phyloP scores from a whole-genome alignment of 2,888 invertebrate genomes.

The Omphaloscelis lunosa region DNA sequence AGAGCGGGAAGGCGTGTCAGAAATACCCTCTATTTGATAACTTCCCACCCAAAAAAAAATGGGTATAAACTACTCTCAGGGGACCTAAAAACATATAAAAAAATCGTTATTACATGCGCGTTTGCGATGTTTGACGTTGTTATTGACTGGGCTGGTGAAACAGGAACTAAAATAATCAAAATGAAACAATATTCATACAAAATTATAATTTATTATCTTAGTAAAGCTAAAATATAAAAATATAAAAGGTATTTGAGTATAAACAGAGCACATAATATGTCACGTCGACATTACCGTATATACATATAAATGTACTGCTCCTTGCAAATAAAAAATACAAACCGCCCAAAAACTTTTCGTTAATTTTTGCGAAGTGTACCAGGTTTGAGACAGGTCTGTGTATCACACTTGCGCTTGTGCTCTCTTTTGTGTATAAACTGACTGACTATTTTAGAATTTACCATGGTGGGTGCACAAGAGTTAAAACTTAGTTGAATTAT shows the following conservation, averaged over 20 bases:
- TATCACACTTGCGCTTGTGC: too few relatives aligned
- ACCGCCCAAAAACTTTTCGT: slow-evolving; percentile 33
- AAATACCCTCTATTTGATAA: too few relatives aligned
- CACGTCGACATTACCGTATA: slow-evolving; percentile 65
- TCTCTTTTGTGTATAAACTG: not conserved
- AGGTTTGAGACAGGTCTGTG: slow-evolving; percentile 29
- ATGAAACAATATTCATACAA: slow-evolving; percentile 79
- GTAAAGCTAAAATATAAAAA: slow-evolving; percentile 85
- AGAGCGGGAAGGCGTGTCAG: too few relatives aligned
- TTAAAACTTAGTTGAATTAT: slow-evolving; percentile 15
- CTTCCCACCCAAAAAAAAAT: too few relatives aligned
- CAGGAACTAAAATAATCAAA: slow-evolving; percentile 25
- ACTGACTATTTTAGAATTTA: slow-evolving; percentile 22
- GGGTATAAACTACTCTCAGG: too few relatives aligned
- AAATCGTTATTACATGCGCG: too few relatives aligned
- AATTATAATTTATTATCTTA: slow-evolving; percentile 88
- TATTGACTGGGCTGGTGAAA: too few relatives aligned
- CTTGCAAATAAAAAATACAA: slow-evolving; percentile 11
- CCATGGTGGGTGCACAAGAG: slow-evolving; percentile 37
- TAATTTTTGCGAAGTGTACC: slow-evolving; percentile 11
- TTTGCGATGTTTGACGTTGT: too few relatives aligned
- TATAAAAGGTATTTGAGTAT: slow-evolving; percentile 85
- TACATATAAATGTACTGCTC: slow-evolving; percentile 61
- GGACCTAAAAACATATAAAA: too few relatives aligned
- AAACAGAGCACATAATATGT: slow-evolving; percentile 68